phyloP scores from a whole-genome alignment of 1,140 invertebrate species.

The Lepidurus arcticus region DNA sequence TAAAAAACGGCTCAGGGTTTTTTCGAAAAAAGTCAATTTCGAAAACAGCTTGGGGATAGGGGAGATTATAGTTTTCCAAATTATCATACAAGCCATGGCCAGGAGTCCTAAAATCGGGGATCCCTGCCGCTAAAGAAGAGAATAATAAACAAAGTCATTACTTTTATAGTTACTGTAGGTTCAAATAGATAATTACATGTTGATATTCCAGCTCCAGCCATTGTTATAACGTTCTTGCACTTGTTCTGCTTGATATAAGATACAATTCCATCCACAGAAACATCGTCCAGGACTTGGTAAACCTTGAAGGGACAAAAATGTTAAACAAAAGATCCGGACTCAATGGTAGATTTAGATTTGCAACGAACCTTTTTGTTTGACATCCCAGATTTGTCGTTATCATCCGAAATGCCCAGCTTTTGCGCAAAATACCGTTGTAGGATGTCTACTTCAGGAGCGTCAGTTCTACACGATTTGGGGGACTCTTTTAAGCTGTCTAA shows the following conservation, averaged over 20 bases:
- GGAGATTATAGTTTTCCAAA: constrained; percentile 82
- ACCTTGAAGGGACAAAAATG: constrained; percentile 3
- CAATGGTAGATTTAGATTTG: neutral
- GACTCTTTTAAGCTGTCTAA: neutral
- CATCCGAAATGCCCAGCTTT: neutral
- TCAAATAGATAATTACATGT: constrained; percentile 63
- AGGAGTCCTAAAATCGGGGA: constrained; percentile 88
- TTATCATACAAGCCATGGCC: constrained; percentile 88
- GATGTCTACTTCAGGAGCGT: neutral
- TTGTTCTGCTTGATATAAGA: constrained; percentile 65
- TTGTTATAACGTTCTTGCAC: constrained; percentile 81
- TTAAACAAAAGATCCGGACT: neutral
- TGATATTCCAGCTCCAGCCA: constrained; percentile 92
- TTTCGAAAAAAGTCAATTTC: constrained; percentile 74
- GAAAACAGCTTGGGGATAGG: constrained; percentile 92
- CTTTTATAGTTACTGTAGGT: neutral
- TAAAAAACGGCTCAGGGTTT: constrained; percentile 81
- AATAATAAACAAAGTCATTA: constrained; percentile 35
- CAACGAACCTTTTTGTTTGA: neutral
- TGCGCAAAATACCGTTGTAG: neutral
- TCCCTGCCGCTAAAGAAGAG: constrained; percentile 72
- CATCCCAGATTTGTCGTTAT: neutral
- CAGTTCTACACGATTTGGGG: neutral
- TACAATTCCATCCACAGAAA: constrained; percentile 61
- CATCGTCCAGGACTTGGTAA: constrained; percentile 51